Conservation (phyloP, 2,888 invertebrate species). For the Cordilura impudica region DNA sequence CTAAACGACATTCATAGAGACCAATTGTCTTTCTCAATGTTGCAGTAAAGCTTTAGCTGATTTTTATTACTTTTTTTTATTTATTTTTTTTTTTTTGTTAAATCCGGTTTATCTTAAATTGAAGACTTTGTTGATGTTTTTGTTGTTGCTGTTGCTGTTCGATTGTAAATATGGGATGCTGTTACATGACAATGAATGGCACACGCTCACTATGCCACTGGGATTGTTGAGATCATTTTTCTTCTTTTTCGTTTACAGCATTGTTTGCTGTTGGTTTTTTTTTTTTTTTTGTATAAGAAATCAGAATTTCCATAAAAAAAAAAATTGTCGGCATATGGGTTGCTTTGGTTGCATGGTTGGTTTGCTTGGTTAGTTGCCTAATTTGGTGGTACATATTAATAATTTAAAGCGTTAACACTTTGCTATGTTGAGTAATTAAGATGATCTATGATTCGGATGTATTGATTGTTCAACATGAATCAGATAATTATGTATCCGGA, state of each 20-base stretch:
- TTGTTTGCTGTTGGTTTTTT: constrained; percentile 1
- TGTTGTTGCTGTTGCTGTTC: constrained; percentile 5
- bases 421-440: constrained; percentile 44
- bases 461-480: not conserved
- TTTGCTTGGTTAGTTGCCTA: constrained; percentile 21
- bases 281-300: constrained; percentile 25
- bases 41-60: constrained; percentile 35
- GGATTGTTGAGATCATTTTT: constrained; percentile 63
- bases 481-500: not conserved
- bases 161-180: constrained; percentile 66
- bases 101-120: constrained; percentile 61
- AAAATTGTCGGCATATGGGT: constrained; percentile 35
- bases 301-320: constrained; percentile 58
- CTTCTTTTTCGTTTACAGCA: constrained; percentile 1
- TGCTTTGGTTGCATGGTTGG: constrained; percentile 26
- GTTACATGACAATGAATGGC: constrained; percentile 77
- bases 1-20: constrained; percentile 5
- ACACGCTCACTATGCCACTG: constrained; percentile 77
- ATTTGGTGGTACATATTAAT: constrained; percentile 50
- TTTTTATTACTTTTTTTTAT: too few relatives aligned
- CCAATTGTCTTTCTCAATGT: constrained; percentile 7
- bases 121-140: constrained; percentile 21
- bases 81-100: constrained; percentile 35
- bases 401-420: constrained; percentile 53
- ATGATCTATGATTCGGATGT: constrained; percentile 44